Conservation (phyloP, 1,140 invertebrate genomes). For the Carposina sasakii region DNA sequence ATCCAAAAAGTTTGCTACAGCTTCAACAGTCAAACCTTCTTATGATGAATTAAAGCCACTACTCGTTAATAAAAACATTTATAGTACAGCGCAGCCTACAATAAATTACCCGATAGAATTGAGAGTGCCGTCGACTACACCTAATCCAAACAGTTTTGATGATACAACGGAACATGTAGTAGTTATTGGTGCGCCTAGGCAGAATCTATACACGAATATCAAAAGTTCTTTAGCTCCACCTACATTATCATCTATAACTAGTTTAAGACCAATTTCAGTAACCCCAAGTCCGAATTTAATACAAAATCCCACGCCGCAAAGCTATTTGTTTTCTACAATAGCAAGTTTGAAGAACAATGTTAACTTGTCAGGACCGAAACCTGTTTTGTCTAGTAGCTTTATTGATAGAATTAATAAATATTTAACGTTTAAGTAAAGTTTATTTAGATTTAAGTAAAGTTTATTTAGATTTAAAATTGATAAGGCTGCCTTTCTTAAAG, state of each 20-base stretch:
- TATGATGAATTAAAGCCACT: conserved; percentile 45
- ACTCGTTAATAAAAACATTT: conserved; percentile 30
- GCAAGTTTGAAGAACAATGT: conserved; percentile 42
- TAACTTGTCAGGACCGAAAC: conserved; percentile 27
- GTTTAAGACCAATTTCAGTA: conserved; percentile 15
- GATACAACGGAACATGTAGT: conserved; percentile 40
- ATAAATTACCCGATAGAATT: conserved; percentile 24
- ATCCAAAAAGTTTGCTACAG: neutral
- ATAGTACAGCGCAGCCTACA: conserved; percentile 12
- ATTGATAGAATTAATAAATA: conserved; percentile 53
- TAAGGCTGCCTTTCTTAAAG: too few relatives aligned
- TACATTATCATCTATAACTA: conserved; percentile 12
- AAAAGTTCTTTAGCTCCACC: conserved; percentile 15
- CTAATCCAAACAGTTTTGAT: conserved; percentile 23
- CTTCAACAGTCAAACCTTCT: conserved; percentile 13
- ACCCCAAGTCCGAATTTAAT: too few relatives aligned
- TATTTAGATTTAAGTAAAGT: neutral
- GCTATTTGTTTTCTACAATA: conserved; percentile 46
- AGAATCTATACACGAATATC: conserved; percentile 33
- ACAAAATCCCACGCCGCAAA: too few relatives aligned
- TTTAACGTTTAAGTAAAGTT: conserved; percentile 16
- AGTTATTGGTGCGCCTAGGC: conserved; percentile 33
- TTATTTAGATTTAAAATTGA: neutral
- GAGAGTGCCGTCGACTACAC: conserved; percentile 31
- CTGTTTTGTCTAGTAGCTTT: conserved; percentile 43